Percentiles rank a stretch among this genome's conserved stretches.
These are phyloP conservation scores for Ornithoptera alexandrae DNA, from an alignment of 2,888 invertebrate species.

Conservation along the genomic window DNA sequence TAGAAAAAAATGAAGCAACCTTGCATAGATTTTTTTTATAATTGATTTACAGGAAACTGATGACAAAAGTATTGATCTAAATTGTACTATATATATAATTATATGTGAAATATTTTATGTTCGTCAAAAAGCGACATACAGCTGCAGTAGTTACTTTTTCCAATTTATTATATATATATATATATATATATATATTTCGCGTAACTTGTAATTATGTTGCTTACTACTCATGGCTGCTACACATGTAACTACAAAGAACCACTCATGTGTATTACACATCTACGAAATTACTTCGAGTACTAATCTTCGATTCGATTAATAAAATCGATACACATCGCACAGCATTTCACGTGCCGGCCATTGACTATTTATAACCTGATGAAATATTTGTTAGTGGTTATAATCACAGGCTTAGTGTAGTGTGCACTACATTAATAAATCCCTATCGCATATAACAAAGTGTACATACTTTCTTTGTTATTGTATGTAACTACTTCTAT, in stretches of 20 bases:
- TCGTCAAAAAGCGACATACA: too few relatives aligned
- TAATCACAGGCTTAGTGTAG: constrained; percentile 3
- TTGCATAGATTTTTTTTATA: too few relatives aligned
- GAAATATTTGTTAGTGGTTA: constrained; percentile 14
- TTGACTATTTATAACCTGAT: constrained; percentile 13
- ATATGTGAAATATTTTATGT: too few relatives aligned
- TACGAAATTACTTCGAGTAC: constrained; percentile 14
- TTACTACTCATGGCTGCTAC: not conserved
- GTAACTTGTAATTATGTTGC: not conserved
- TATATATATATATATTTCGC: not conserved
- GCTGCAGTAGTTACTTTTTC: not conserved
- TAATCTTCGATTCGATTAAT: constrained; percentile 36
- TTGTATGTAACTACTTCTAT: too few relatives aligned
- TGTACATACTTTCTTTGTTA: not conserved
- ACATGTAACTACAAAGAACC: not conserved
- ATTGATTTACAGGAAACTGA: too few relatives aligned
- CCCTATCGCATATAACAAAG: not conserved
- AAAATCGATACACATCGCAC: constrained; percentile 15
- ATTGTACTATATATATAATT: too few relatives aligned
- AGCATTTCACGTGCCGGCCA: not conserved
- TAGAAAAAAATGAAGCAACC: too few relatives aligned
- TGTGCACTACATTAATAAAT: not conserved
- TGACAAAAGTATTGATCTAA: too few relatives aligned
- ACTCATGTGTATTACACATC: not conserved
- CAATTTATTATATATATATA: not conserved